Conservation (phyloP, 2,888 invertebrate genomes). For the Hypena proboscidalis region DNA sequence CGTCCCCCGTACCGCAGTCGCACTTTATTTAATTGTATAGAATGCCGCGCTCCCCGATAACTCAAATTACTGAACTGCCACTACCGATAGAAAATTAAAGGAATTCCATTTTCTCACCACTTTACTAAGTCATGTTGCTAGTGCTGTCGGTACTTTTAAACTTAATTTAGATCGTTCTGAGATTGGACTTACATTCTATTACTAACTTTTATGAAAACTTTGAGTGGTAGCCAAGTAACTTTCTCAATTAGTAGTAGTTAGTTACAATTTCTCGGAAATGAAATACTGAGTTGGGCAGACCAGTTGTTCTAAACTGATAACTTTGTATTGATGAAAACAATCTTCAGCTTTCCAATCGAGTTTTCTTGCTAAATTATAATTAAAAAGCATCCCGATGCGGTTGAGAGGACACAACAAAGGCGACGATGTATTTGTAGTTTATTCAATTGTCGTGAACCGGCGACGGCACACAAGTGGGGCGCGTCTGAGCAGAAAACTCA, state of each 20-base stretch:
- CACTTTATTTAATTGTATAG: constrained; percentile 63
- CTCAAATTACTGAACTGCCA: constrained; percentile 63
- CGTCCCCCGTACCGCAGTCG: constrained; percentile 43
- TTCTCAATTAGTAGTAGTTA: constrained; percentile 32
- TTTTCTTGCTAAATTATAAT: constrained; percentile 12
- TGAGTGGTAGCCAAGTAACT: constrained; percentile 16
- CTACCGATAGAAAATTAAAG: constrained; percentile 57
- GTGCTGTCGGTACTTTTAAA: constrained; percentile 49
- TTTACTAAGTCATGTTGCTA: constrained; percentile 42
- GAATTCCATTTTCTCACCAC: constrained; percentile 65
- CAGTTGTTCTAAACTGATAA: constrained; percentile 2
- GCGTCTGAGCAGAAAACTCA: constrained; percentile 78
- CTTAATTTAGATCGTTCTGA: constrained; percentile 55
- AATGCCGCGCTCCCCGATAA: constrained; percentile 55
- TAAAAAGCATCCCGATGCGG: constrained; percentile 17
- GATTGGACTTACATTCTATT: constrained; percentile 35
- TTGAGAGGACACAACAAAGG: constrained; percentile 25
- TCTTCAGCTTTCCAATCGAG: not conserved
- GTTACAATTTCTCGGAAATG: constrained; percentile 11
- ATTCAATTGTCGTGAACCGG: constrained; percentile 56
- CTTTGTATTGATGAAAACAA: constrained; percentile 1
- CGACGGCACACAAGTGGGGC: constrained; percentile 47
- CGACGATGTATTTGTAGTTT: constrained; percentile 42
- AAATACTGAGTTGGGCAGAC: constrained; percentile 10
- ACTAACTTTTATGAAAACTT: constrained; percentile 50